Base-by-base conservation (phyloP, 2,888 invertebrate genomes). In the Tetranychus piercei region DNA sequence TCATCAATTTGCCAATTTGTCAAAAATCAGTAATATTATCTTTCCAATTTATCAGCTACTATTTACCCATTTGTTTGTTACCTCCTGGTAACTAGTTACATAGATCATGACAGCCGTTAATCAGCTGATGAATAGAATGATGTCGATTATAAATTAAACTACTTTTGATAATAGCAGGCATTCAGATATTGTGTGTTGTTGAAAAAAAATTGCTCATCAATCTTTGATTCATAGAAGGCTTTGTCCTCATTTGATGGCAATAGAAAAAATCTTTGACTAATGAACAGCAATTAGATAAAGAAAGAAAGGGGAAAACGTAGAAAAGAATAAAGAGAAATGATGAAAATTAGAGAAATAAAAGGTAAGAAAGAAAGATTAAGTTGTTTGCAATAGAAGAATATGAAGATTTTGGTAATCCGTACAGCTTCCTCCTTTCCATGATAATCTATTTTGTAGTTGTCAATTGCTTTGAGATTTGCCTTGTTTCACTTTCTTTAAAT, bases 261-360 rank as follows among this genome's bases (percentile, higher is more conserved):
- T 34, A 34, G 34, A 34, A 34, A 9, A 55, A 55, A 55, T 55
- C 55, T 55, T 55, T 55, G 55, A 55, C 15, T 55, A 15, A 15
- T 7, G 94, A 79, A 96, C 55, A 55, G 9, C 55, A 15, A 55
- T 55, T 7, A 55, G 55, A 15, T 9, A 55, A 55, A 55, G 15
- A 55, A 55, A 15, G 55, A 55, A 55, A 55, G 2, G 55, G 15
- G 9, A 55, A 55, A 15, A 55, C 2, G 15, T 9, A 55, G 55
- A 55, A 15, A 55, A 15, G 15, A 15, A 55, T 9, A 6, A 15
- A 55, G 97, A 0, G 55, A 55, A 15, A 55, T 5, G 15, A 15
- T 15, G 55, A 55, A 15, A 55, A 15, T 15, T 9, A 55, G 55
- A 55, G 55, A 55, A 15, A 55, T 9, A 0, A 15, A 55, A 55